Conservation (phyloP, 2,888 invertebrate genomes). For the Parelbella ahira region DNA sequence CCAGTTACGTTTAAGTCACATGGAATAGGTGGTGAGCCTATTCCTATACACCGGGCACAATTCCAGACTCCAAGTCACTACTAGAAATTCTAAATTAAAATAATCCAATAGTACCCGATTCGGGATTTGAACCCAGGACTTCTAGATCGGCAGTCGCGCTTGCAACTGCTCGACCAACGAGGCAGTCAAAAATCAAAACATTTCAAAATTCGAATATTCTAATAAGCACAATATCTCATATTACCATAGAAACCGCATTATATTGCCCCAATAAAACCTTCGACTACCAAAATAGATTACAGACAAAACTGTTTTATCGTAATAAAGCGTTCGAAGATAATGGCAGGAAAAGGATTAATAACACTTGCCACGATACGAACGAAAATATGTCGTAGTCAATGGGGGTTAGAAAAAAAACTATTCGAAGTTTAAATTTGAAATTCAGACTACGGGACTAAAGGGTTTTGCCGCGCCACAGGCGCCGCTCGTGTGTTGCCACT, state of each 20-base stretch:
- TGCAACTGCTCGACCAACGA: too few species aligned
- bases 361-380: constrained; percentile 38
- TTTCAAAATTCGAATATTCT: too few species aligned
- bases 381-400: constrained; percentile 35
- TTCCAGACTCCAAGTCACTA: too few species aligned
- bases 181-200: too few species aligned
- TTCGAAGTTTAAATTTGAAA: constrained; percentile 29
- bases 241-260: constrained; percentile 17
- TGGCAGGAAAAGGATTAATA: constrained; percentile 66
- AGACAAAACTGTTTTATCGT: constrained; percentile 42
- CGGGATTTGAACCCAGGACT: too few species aligned
- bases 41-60: too few species aligned
- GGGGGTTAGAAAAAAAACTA: constrained; percentile 41
- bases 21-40: too few species aligned
- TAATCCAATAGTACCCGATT: too few species aligned
- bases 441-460: constrained; percentile 69
- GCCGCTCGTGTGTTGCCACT: constrained; percentile 54
- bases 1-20: too few species aligned
- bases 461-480: constrained; percentile 68
- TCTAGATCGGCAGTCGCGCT: too few species aligned
- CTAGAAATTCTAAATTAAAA: too few species aligned
- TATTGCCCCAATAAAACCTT: constrained; percentile 41
- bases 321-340: constrained; percentile 66
- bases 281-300: constrained; percentile 45
- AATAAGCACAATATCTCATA: too few species aligned